Conservation (phyloP, 1,140 invertebrate species). For the Arion vulgaris region DNA sequence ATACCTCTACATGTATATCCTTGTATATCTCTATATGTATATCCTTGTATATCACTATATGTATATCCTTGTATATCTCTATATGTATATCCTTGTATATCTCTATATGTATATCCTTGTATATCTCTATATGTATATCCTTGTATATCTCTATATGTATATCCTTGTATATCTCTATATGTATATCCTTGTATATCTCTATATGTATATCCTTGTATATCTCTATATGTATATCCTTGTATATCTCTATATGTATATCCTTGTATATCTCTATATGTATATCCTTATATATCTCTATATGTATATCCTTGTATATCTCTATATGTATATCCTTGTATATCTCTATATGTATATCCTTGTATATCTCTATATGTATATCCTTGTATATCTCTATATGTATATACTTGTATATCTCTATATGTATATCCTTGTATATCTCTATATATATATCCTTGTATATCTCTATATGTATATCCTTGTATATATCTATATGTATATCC, state of each 20-base stretch:
- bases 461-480: too few relatives aligned
- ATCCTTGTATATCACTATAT: conserved; percentile 1
- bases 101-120: neutral
- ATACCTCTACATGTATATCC: neutral
- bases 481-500: too few relatives aligned
- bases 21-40: neutral
- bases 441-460: too few relatives aligned
- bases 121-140: neutral
- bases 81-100: neutral
- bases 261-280: neutral
- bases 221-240: neutral
- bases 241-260: neutral
- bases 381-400: neutral
- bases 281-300: conserved; percentile 14
- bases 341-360: neutral
- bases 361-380: neutral
- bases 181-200: conserved; percentile 3
- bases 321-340: neutral
- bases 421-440: neutral
- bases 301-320: neutral
- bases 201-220: conserved; percentile 6
- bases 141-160: too few relatives aligned
- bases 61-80: neutral
- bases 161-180: too few relatives aligned
- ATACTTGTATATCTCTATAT: neutral